Percentiles rank a stretch among this genome's conserved stretches.
phyloP scores from a whole-genome alignment of 2,888 invertebrate genomes.

The Adineta ricciae region DNA sequence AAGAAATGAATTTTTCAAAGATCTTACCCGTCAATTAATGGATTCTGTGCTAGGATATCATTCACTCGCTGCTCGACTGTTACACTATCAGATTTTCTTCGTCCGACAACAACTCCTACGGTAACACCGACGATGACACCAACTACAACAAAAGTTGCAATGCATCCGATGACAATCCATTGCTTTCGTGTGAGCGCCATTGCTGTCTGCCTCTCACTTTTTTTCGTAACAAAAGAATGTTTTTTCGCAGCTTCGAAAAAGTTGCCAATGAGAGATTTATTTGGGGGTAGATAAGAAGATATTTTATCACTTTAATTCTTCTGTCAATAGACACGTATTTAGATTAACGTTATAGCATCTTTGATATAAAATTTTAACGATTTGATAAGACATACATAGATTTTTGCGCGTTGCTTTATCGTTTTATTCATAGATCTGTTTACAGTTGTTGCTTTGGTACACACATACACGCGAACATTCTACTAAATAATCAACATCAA shows the following conservation, averaged over 20 bases:
- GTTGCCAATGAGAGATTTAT: neutral
- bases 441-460: neutral
- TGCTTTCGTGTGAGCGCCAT: neutral
- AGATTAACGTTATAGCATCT: too few species aligned
- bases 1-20: too few species aligned
- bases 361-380: neutral
- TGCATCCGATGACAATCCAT: neutral
- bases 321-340: neutral
- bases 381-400: neutral
- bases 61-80: conserved; percentile 37
- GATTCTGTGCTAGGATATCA: conserved; percentile 38
- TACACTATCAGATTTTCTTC: conserved; percentile 17
- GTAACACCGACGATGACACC: conserved; percentile 37
- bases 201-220: neutral
- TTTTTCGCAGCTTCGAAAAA: neutral
- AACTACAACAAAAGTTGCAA: conserved; percentile 32
- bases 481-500: conserved; percentile 2
- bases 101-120: conserved; percentile 36
- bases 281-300: too few species aligned
- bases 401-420: neutral
- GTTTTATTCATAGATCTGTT: neutral
- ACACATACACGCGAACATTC: neutral
- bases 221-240: neutral
- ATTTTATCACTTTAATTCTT: neutral
- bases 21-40: conserved; percentile 40